phyloP scores from a whole-genome alignment of 2,113 vertebrate species.

The Gambusia holbrooki region DNA sequence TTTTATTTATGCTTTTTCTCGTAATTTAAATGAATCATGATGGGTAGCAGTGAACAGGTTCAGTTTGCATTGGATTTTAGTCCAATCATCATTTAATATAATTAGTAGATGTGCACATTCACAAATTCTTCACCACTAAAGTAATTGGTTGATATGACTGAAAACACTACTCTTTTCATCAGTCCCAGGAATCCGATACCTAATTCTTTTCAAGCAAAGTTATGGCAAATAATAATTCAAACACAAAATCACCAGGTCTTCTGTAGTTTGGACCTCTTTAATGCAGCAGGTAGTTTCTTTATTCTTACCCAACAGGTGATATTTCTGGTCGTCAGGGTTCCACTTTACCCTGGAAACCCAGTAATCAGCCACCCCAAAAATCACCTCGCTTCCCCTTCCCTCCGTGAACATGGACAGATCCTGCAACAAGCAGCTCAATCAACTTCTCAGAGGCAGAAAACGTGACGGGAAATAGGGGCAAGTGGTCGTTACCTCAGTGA shows the following conservation, averaged over 20 bases:
- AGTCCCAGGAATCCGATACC: background rate
- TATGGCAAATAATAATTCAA: no score
- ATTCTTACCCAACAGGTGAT: conserved; percentile 86
- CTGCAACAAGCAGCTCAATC: conserved; percentile 71
- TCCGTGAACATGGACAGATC: conserved; percentile 87
- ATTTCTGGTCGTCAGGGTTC: conserved; percentile 82
- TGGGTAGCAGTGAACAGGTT: no score
- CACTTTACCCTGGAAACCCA: conserved; percentile 93
- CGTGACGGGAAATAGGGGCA: background rate
- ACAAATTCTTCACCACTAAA: background rate
- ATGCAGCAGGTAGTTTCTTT: no score
- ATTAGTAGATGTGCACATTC: background rate
- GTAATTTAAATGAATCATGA: no score
- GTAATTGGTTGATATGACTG: background rate
- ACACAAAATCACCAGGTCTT: no score
- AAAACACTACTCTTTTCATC: background rate
- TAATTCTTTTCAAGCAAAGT: no score
- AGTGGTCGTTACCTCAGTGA: conserved; percentile 73
- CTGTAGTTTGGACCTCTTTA: no score
- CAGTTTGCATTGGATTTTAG: no score
- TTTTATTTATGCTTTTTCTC: no score
- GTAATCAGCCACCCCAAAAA: conserved; percentile 88
- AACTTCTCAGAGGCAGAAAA: background rate
- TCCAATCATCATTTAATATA: background rate
- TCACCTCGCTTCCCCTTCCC: conserved; percentile 85